Conservation (phyloP, 2,888 invertebrate genomes). For the Gisinianus flammeolus region DNA sequence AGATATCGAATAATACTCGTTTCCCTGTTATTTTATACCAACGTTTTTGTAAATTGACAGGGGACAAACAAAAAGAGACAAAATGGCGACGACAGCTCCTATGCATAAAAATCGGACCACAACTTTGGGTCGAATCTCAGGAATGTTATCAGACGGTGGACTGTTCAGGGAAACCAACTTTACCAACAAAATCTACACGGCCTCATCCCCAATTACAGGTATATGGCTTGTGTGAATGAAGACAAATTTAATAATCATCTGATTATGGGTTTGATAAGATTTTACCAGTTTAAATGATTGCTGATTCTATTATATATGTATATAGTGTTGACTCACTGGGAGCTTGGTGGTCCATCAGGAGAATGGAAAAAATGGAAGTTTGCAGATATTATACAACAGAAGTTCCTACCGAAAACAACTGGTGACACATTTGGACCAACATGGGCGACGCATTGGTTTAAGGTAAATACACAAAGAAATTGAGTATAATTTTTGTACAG, state of each 20-base stretch:
- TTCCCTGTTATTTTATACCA: no score
- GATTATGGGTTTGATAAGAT: no score
- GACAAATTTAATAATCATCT: no score
- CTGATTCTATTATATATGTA: no score
- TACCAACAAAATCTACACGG: not conserved
- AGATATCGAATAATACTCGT: no score
- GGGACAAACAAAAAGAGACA: not conserved
- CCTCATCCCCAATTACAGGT: not conserved
- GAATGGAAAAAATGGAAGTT: slow-evolving; percentile 62
- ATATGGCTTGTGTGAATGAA: no score
- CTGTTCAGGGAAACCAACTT: slow-evolving; percentile 61
- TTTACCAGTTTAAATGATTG: no score
- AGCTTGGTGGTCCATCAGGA: slow-evolving; percentile 59
- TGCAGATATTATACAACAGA: slow-evolving; percentile 43
- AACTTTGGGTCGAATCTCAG: slow-evolving; percentile 64
- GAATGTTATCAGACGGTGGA: slow-evolving; percentile 61
- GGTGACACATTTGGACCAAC: slow-evolving; percentile 61
- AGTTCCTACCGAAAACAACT: slow-evolving; percentile 54
- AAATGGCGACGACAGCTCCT: slow-evolving; percentile 56
- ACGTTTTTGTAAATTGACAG: no score
- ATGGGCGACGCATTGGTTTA: slow-evolving; percentile 66
- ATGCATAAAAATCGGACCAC: slow-evolving; percentile 62
- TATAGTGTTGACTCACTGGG: slow-evolving; percentile 9
- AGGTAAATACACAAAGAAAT: slow-evolving; percentile 49
- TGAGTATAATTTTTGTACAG: not conserved